Percentiles rank a stretch among this genome's conserved stretches.
Evolutionary conservation across 2,797 vertebrate genomes (phyloP).

Genomic region (Gymnothorax reevesii): DNA sequence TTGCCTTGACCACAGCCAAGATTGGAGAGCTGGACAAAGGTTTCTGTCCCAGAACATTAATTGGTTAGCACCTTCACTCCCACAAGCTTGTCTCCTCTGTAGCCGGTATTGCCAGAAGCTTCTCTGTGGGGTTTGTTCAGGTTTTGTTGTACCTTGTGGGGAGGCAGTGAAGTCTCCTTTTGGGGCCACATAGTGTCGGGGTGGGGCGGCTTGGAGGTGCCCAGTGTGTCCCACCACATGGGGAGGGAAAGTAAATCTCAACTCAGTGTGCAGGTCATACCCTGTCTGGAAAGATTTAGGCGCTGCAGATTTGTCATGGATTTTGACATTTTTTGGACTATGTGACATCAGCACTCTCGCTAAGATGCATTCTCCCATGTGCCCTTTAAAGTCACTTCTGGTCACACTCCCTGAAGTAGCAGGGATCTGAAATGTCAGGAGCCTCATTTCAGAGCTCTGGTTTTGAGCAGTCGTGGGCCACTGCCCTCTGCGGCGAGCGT

Average conservation of each 20-base stretch:
- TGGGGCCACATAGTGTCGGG: conserved; percentile 43
- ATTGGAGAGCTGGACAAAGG: conserved; percentile 48
- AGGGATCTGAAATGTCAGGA: not conserved
- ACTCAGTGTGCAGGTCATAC: not conserved
- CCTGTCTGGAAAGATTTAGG: not conserved
- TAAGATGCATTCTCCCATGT: not conserved
- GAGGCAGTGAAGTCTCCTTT: not conserved
- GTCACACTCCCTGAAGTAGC: not conserved
- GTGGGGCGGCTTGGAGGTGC: conserved; percentile 7
- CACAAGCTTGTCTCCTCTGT: conserved; percentile 37
- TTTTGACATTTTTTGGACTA: not conserved
- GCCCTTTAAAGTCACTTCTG: not conserved
- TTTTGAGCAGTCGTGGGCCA: not conserved
- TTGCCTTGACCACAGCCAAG: conserved; percentile 55
- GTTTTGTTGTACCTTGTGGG: not conserved
- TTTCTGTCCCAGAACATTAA: not conserved
- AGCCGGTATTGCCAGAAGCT: conserved; percentile 38
- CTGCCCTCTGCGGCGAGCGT: not conserved
- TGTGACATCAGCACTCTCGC: not conserved
- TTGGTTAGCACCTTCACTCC: conserved; percentile 23
- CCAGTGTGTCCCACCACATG: not conserved
- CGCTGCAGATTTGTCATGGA: not conserved
- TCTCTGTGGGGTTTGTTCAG: conserved; percentile 46
- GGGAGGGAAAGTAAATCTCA: not conserved
- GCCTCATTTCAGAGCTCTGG: not conserved